Percentiles rank a stretch among this genome's conserved stretches.
Evolutionary conservation across 2,113 vertebrate species (phyloP).

Genomic region (Mustelus asterias): DNA sequence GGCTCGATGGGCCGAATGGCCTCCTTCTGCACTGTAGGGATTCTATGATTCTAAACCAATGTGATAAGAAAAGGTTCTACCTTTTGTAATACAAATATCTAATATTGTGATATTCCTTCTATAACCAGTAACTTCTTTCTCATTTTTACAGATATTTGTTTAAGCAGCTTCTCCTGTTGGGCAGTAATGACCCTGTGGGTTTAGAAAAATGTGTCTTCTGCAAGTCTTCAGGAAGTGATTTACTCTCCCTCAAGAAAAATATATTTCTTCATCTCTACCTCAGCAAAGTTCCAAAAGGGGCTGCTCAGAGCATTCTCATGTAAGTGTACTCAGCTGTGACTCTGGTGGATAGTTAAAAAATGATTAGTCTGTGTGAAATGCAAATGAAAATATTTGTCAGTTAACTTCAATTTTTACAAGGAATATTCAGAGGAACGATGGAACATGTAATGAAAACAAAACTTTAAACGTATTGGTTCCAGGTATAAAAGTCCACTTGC

Average conservation of each 20-base stretch:
- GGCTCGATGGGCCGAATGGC: too few relatives aligned
- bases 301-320: slow-evolving; percentile 48
- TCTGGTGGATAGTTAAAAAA: neutral
- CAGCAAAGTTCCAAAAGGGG: slow-evolving; percentile 62
- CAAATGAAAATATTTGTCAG: neutral
- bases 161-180: slow-evolving; percentile 72
- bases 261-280: slow-evolving; percentile 74
- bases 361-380: neutral
- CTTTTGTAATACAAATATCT: neutral
- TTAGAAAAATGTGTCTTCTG: slow-evolving; percentile 61
- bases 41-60: too few relatives aligned
- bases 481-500: neutral
- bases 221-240: slow-evolving; percentile 48
- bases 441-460: neutral
- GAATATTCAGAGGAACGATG: neutral
- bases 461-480: neutral
- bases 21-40: too few relatives aligned
- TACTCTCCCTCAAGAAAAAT: slow-evolving; percentile 64
- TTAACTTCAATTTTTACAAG: neutral
- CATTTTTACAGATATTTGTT: slow-evolving; percentile 66
- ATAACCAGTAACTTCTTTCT: neutral
- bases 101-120: neutral
- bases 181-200: slow-evolving; percentile 51
- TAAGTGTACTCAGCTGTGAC: slow-evolving; percentile 42
- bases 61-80: neutral